Evolutionary conservation across 2,797 vertebrate genomes (phyloP).

Genomic region (Delichon dasypus): DNA sequence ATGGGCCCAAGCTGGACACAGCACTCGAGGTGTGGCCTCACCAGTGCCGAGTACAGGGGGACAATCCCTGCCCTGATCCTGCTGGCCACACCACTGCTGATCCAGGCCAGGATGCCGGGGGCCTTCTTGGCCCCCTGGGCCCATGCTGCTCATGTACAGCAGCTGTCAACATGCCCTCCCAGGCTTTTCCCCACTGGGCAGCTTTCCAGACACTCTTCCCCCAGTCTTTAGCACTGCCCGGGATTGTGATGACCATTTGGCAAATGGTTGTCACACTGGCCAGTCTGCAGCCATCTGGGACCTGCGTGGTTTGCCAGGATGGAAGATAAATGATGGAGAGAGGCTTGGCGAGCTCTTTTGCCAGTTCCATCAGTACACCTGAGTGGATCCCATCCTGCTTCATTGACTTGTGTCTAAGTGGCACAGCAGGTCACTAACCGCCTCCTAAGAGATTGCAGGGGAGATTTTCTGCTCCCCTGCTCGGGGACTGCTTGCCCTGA

Average conservation of each 20-base stretch:
- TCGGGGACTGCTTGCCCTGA: neutral
- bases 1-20: neutral
- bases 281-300: neutral
- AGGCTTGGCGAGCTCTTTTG: neutral
- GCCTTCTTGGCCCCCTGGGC: neutral
- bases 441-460: neutral
- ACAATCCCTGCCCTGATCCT: neutral
- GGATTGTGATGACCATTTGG: neutral
- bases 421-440: neutral
- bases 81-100: neutral
- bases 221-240: neutral
- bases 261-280: neutral
- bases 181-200: too few relatives aligned
- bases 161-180: rapidly evolving
- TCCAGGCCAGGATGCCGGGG: neutral
- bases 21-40: neutral
- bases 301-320: neutral
- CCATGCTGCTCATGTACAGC: neutral
- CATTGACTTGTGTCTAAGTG: neutral
- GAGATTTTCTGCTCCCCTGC: neutral
- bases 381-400: neutral
- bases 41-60: neutral
- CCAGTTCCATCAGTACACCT: neutral
- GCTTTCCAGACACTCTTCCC: neutral
- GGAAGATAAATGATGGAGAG: neutral